These are phyloP conservation scores for Luffia ferchaultella DNA, from an alignment of 2,888 invertebrate species.

Conservation along the genomic window DNA sequence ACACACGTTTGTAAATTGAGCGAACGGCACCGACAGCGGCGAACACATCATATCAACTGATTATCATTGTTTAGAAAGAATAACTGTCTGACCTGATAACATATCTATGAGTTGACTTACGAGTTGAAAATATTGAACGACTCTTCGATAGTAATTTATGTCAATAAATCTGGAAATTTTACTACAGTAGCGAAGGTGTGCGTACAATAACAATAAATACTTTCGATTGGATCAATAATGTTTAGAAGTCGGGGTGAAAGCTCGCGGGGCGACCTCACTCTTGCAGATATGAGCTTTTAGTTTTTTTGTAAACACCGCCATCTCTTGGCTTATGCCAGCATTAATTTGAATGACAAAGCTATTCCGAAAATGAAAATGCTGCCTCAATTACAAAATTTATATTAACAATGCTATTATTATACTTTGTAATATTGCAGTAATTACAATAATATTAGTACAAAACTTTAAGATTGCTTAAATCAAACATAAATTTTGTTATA, in stretches of 20 bases:
- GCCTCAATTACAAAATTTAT: too few relatives aligned
- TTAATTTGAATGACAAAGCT: conserved; percentile 9
- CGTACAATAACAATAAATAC: neutral
- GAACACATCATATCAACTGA: conserved; percentile 34
- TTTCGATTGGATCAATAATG: conserved; percentile 36
- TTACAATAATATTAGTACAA: too few relatives aligned
- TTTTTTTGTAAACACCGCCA: conserved; percentile 27
- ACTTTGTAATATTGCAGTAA: too few relatives aligned
- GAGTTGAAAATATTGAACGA: too few relatives aligned
- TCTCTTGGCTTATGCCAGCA: conserved; percentile 24
- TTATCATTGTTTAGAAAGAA: conserved; percentile 29
- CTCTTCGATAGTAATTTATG: neutral
- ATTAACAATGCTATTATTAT: too few relatives aligned
- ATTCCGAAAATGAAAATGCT: too few relatives aligned
- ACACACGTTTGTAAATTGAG: conserved; percentile 22
- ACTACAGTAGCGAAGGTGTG: neutral
- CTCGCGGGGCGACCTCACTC: conserved; percentile 14
- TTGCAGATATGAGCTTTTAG: conserved; percentile 22
- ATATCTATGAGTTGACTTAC: too few relatives aligned
- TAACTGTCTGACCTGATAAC: conserved; percentile 8
- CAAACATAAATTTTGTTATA: too few relatives aligned
- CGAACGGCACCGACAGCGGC: conserved; percentile 27
- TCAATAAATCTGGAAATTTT: neutral
- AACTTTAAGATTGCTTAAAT: too few relatives aligned
- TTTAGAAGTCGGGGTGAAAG: conserved; percentile 43